phyloP scores from a whole-genome alignment of 1,140 invertebrate species.

The Drosophila littoralis region DNA sequence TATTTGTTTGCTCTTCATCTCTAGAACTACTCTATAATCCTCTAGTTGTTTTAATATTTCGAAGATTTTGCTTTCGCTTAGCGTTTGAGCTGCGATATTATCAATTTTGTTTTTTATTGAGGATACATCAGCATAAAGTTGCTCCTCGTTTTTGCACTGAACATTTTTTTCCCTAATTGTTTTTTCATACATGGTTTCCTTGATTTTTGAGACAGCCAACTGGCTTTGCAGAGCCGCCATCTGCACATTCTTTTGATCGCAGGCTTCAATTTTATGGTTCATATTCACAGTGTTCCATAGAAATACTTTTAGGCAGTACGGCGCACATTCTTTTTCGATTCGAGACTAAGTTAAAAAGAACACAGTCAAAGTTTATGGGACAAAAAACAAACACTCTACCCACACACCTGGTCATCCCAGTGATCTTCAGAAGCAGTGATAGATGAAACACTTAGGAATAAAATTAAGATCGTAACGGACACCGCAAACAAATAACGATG shows the following conservation, averaged over 20 bases:
- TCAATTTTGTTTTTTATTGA: constrained; percentile 2
- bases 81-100: background rate
- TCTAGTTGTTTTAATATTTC: constrained; percentile 15
- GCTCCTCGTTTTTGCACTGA: background rate
- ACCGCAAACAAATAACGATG: background rate
- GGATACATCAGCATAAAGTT: constrained; percentile 10
- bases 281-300: constrained; percentile 2
- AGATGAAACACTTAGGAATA: background rate
- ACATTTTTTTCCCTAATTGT: constrained; percentile 8
- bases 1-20: constrained; percentile 26
- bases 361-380: no score
- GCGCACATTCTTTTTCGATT: constrained; percentile 10
- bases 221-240: constrained; percentile 26
- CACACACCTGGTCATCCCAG: constrained; percentile 7
- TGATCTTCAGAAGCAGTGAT: background rate
- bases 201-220: constrained; percentile 18
- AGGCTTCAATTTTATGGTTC: constrained; percentile 18
- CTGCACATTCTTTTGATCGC: constrained; percentile 20
- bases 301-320: constrained; percentile 25
- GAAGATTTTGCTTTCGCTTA: background rate
- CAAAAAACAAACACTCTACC: background rate
- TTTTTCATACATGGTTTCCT: constrained; percentile 19
- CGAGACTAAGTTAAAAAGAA: no score
- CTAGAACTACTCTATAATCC: constrained; percentile 1
- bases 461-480: background rate